phyloP scores from a whole-genome alignment of 2,797 vertebrate species.

The Chloroceryle amazona region DNA sequence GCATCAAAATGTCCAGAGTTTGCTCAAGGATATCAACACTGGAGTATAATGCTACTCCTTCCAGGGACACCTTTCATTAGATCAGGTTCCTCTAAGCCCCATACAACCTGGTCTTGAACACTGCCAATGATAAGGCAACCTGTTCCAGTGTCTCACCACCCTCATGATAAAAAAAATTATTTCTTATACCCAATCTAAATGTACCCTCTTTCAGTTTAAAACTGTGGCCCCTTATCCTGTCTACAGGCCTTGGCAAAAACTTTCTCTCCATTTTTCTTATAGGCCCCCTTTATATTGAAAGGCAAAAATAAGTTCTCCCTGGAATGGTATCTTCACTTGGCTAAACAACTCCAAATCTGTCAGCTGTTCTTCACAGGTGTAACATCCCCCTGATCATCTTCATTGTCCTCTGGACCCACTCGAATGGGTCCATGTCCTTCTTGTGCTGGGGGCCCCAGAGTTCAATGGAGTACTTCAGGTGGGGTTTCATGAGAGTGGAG shows the following conservation, averaged over 20 bases:
- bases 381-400: not conserved
- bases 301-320: not conserved
- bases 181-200: not conserved
- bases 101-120: not conserved
- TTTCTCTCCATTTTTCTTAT: not conserved
- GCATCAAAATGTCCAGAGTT: not conserved
- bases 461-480: fast-evolving
- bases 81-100: not conserved
- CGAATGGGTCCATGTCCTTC: not conserved
- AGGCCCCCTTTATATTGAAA: not conserved
- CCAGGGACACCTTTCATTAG: not conserved
- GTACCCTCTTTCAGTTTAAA: not conserved
- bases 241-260: not conserved
- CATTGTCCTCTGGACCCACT: fast-evolving
- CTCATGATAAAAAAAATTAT: not conserved
- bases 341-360: not conserved
- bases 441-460: not conserved
- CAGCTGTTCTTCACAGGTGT: not conserved
- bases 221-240: not conserved
- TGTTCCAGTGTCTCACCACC: not conserved
- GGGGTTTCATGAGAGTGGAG: not conserved
- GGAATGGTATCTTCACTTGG: not conserved
- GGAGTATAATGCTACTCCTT: not conserved
- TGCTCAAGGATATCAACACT: not conserved
- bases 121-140: not conserved